A percentile compares a stretch with the other conserved stretches of the same genome.
Conservation (phyloP, 2,113 vertebrate genomes). For the Recurvirostra avosetta region DNA sequence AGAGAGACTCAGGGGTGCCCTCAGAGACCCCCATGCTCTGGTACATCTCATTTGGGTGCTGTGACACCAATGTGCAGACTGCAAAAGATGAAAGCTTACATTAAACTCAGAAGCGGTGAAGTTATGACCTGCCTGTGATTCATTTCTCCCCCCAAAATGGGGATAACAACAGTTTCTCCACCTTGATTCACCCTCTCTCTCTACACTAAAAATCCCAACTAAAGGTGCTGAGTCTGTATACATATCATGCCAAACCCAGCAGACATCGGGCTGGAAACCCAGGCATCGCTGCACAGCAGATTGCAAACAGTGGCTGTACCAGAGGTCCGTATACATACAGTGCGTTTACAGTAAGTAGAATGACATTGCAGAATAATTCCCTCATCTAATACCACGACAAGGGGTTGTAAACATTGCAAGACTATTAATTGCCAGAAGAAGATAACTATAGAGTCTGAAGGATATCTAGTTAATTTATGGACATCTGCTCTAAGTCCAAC, state of each 20-base stretch:
- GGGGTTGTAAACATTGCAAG: not conserved
- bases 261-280: not conserved
- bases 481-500: not conserved
- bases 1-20: not conserved
- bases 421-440: not conserved
- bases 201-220: not conserved
- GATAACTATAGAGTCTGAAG: not conserved
- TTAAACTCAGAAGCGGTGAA: not conserved
- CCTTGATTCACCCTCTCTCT: not conserved
- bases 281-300: not conserved
- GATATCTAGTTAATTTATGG: not conserved
- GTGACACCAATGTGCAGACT: rapidly evolving
- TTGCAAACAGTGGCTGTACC: not conserved
- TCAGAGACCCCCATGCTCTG: not conserved
- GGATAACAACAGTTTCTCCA: not conserved
- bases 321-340: not conserved
- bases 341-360: not conserved
- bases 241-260: not conserved
- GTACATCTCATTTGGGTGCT: not conserved
- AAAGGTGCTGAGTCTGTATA: rapidly evolving
- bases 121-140: not conserved
- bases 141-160: not conserved
- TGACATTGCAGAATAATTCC: not conserved
- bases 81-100: not conserved
- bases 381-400: not conserved